phyloP scores from a whole-genome alignment of 2,797 vertebrate species.

The Miichthys miiuy region DNA sequence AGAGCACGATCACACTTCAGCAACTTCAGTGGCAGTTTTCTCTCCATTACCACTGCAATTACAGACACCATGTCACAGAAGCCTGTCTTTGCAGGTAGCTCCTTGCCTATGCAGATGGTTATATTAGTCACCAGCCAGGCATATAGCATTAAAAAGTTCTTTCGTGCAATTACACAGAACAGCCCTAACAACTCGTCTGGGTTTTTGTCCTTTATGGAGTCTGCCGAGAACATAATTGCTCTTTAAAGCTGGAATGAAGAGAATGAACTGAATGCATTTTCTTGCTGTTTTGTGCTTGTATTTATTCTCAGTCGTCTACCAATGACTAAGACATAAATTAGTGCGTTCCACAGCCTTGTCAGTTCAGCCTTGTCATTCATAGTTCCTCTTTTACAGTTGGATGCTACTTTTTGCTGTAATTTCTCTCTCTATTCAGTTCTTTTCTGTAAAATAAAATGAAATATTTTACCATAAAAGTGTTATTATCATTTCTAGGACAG shows the following conservation, averaged over 20 bases:
- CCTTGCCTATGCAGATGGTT: constrained; percentile 1
- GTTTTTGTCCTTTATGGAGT: constrained; percentile 10
- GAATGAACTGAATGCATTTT: background rate
- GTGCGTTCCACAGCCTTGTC: background rate
- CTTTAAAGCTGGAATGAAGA: constrained; percentile 12
- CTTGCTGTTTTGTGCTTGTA: background rate
- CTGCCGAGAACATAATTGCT: constrained; percentile 27
- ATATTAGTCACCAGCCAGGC: constrained; percentile 21
- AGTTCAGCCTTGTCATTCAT: background rate
- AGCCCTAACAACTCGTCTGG: background rate
- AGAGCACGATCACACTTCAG: constrained; percentile 9
- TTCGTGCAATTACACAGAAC: constrained; percentile 35
- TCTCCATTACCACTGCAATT: constrained; percentile 39
- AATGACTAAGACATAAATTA: background rate
- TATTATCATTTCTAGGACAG: background rate
- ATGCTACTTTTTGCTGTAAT: background rate
- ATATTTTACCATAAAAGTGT: too few relatives aligned
- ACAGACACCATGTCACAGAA: constrained; percentile 19
- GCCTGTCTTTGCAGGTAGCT: constrained; percentile 5
- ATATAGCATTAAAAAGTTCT: background rate
- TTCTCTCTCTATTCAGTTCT: background rate
- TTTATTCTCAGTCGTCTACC: background rate
- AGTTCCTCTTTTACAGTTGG: background rate
- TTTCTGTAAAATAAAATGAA: background rate
- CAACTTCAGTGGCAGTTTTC: constrained; percentile 30